Conservation (phyloP, 1,140 invertebrate genomes). For the Teleopsis dalmanni region DNA sequence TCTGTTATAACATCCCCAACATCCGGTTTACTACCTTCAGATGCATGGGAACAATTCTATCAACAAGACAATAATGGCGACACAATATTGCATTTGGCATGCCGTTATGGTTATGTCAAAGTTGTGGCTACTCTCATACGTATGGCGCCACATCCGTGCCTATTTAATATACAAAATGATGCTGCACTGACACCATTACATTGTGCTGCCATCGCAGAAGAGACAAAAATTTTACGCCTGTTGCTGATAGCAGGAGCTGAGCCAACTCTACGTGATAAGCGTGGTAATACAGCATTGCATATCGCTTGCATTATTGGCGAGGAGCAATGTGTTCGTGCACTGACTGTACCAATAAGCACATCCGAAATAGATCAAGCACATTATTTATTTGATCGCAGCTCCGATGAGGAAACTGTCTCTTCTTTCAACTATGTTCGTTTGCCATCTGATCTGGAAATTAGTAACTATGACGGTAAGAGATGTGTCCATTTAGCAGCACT, state of each 20-base stretch:
- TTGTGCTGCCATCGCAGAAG: slow-evolving; percentile 61
- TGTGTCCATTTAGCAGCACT: slow-evolving; percentile 76
- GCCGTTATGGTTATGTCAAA: slow-evolving; percentile 60
- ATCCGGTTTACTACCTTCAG: slow-evolving; percentile 18
- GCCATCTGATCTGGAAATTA: slow-evolving; percentile 58
- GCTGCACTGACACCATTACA: slow-evolving; percentile 62
- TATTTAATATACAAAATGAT: slow-evolving; percentile 64
- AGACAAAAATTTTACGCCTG: slow-evolving; percentile 55
- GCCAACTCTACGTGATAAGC: slow-evolving; percentile 50
- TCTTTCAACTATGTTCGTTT: slow-evolving; percentile 45
- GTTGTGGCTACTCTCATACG: slow-evolving; percentile 57
- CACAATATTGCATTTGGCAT: slow-evolving; percentile 70
- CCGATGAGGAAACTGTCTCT: slow-evolving; percentile 38
- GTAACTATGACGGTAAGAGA: slow-evolving; percentile 73
- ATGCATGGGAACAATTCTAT: slow-evolving; percentile 52
- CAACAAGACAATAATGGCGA: slow-evolving; percentile 62
- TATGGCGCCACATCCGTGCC: slow-evolving; percentile 57
- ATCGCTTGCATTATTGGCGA: slow-evolving; percentile 58
- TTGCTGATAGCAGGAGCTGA: slow-evolving; percentile 62
- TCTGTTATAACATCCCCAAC: slow-evolving; percentile 1
- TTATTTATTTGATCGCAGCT: slow-evolving; percentile 37
- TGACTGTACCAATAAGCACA: slow-evolving; percentile 54
- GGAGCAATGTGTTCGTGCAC: slow-evolving; percentile 53
- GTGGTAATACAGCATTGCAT: slow-evolving; percentile 64
- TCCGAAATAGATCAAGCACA: slow-evolving; percentile 47